Percentiles rank a stretch among this genome's conserved stretches.
phyloP scores from a whole-genome alignment of 2,888 invertebrate species.

The Bimastos eiseni region DNA sequence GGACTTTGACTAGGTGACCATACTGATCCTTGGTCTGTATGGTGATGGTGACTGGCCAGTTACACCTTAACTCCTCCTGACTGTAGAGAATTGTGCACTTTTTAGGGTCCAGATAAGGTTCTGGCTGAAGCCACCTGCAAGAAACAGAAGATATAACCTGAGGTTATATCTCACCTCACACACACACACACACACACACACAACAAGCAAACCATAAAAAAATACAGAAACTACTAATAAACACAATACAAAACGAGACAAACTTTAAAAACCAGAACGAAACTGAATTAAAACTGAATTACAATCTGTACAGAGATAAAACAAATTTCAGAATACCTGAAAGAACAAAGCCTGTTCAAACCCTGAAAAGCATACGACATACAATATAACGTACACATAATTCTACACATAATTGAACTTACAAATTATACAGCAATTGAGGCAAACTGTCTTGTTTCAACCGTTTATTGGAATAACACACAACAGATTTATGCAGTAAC shows the following conservation, averaged over 20 bases:
- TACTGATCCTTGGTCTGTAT: slow-evolving; percentile 87
- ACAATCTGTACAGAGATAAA: neutral
- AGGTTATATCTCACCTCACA: no score
- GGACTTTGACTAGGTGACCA: slow-evolving; percentile 81
- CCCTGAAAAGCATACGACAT: no score
- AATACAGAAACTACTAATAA: neutral
- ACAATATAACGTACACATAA: neutral
- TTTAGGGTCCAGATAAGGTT: slow-evolving; percentile 84
- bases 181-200: neutral
- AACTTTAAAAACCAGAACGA: neutral
- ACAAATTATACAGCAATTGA: neutral
- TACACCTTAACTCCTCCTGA: slow-evolving; percentile 70
- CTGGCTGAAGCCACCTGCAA: slow-evolving; percentile 84
- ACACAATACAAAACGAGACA: neutral
- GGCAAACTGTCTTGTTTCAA: no score
- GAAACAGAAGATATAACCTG: neutral
- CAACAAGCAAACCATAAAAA: neutral
- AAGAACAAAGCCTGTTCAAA: neutral
- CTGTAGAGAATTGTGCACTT: slow-evolving; percentile 82
- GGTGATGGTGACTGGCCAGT: slow-evolving; percentile 82
- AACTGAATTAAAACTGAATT: neutral
- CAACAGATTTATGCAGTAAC: no score
- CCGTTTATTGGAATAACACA: no score
- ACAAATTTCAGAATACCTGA: neutral
- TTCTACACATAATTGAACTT: neutral